These are phyloP conservation scores for Serripes groenlandicus DNA, from an alignment of 2,888 invertebrate species.

Conservation along the genomic window DNA sequence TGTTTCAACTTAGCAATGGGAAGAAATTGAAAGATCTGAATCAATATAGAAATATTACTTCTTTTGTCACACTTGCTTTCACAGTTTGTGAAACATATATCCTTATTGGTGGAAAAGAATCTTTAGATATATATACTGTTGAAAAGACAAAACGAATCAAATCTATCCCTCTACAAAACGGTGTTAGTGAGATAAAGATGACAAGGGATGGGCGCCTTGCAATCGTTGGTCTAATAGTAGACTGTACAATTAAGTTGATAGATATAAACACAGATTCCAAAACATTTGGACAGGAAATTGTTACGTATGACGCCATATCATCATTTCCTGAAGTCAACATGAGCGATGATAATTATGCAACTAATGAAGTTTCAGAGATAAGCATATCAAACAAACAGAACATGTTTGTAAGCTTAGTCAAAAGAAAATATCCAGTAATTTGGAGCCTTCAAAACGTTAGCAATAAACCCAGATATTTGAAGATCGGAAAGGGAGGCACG, in stretches of 20 bases:
- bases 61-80: constrained; percentile 56
- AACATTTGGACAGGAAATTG: constrained; percentile 64
- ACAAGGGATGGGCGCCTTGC: constrained; percentile 69
- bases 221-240: constrained; percentile 72
- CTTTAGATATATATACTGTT: constrained; percentile 55
- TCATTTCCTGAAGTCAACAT: constrained; percentile 52
- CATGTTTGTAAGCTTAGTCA: constrained; percentile 60
- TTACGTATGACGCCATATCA: constrained; percentile 52
- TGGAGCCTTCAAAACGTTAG: constrained; percentile 66
- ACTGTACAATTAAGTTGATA: constrained; percentile 72
- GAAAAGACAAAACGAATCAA: constrained; percentile 47
- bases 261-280: constrained; percentile 45
- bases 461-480: constrained; percentile 55
- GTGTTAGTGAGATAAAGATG: constrained; percentile 66
- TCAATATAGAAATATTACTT: constrained; percentile 51
- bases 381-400: constrained; percentile 56
- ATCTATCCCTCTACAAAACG: constrained; percentile 55
- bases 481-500: constrained; percentile 31
- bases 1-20: constrained; percentile 58
- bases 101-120: constrained; percentile 52
- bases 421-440: constrained; percentile 63
- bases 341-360: constrained; percentile 48
- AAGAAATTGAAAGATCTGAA: constrained; percentile 62
- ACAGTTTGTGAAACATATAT: constrained; percentile 59
- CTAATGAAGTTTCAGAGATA: constrained; percentile 64